Evolutionary conservation across 2,113 vertebrate species (phyloP), one percentile per base, ranked within the genome.

Genomic region (Embiotoca jacksoni): DNA sequence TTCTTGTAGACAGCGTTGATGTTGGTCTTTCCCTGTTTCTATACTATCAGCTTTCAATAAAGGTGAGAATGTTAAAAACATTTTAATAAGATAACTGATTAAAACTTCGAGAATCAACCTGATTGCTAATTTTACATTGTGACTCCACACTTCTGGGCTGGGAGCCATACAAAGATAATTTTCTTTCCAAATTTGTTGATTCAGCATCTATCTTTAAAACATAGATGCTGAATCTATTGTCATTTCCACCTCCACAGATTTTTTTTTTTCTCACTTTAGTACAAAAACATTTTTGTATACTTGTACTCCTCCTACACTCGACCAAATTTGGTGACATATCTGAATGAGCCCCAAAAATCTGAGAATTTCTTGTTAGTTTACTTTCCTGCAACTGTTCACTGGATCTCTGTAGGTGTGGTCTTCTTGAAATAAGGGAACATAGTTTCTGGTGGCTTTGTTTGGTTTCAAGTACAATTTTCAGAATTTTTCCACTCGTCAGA

Each of bases 241-340:
- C 16, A 16, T 68, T 68, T 69, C 64, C 47, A 54, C 56, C 36
- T 30, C 35, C 56, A 30, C 64, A 60, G 10, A 68, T 68, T 59
- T 52, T 15, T 50, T 50, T 50, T 35, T 32, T 55, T 74, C 41
- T 65, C 54, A 36, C 44, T 46, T 35, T 33, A 33, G 8, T 47
- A 41, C 31, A 36, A 35, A 62, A 65, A 32, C 11, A 41, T 47
- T 15, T 72, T 53, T 37, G 36, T 52, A 2, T 53, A 15, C 32
- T 56, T 14, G 3, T 35, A 13, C 52, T 47, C 50, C 50, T 11
- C 61, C 61, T n/a, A 57, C 61, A 65, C 60, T 1, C 41, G 11
- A 35, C 33, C 10, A 75, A 16, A 58, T 74, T 30, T 14, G 30
- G 14, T 30, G 23, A 44, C 57, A 53, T 35, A 7, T 71, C 7